Evolutionary conservation across 2,888 invertebrate genomes (phyloP).

Genomic region (Azorinus chamasolen): DNA sequence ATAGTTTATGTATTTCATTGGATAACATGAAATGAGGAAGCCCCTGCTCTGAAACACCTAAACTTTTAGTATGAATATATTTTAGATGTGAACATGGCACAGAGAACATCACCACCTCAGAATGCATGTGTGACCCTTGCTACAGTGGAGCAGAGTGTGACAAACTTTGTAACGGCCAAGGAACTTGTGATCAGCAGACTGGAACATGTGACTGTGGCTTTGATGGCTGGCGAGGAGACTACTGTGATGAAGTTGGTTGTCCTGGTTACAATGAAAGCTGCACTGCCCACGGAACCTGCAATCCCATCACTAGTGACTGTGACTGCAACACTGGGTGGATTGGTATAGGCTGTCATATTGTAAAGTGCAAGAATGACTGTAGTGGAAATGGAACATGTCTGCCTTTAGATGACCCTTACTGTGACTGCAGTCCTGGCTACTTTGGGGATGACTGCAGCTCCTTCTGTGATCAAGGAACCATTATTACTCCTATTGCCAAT

Average conservation of each 20-base stretch:
- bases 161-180: constrained; percentile 64
- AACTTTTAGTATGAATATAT: no score
- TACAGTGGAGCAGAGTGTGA: constrained; percentile 73
- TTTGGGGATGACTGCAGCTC: constrained; percentile 57
- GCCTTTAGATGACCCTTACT: constrained; percentile 41
- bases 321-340: constrained; percentile 72
- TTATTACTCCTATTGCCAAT: constrained; percentile 23
- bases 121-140: constrained; percentile 73
- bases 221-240: constrained; percentile 69
- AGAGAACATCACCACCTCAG: constrained; percentile 56
- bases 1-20: no score
- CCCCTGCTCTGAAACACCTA: no score
- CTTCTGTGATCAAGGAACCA: constrained; percentile 54
- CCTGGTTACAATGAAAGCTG: constrained; percentile 70
- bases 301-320: constrained; percentile 62
- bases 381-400: constrained; percentile 68
- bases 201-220: constrained; percentile 76
- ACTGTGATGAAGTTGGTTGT: constrained; percentile 73
- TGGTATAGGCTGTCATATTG: constrained; percentile 71
- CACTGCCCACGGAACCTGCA: constrained; percentile 72
- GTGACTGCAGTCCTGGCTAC: constrained; percentile 48
- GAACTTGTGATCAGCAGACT: constrained; percentile 56
- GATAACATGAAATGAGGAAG: no score
- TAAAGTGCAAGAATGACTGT: constrained; percentile 73
- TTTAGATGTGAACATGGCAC: constrained; percentile 68